Evolutionary conservation across 2,113 vertebrate genomes (phyloP), one percentile per base, ranked within the genome.

Genomic region (Mixornis gularis): DNA sequence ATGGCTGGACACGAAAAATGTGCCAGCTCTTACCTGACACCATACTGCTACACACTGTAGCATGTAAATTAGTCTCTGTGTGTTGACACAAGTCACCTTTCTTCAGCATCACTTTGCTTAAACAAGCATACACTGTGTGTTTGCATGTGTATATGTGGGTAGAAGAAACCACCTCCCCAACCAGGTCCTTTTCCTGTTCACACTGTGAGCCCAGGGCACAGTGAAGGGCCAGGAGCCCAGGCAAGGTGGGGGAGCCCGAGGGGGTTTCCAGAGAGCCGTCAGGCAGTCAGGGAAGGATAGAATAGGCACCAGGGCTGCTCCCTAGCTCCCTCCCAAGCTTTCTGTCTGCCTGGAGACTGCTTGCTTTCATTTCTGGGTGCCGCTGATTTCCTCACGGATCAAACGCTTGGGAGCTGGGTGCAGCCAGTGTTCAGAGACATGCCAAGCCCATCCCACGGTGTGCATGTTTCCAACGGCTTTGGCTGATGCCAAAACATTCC

Each of bases 381-480:
- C 30, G 65, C 46, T 1, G 4, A 21, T 41, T 55, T 65, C 78
- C 51, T 44, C 51, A 4, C 1, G 26, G 53, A 43, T 41, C 18
- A 69, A 38, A 72, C 40, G 55, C 36, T 6, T 5, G 29, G 73
- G 44, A 72, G 49, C 19, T 68, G 80, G 84, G 32, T 34, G 66
- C 79, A 62, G 71, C 26, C 52, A 21, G 46, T 0, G 3, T 73
- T 38, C 51, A 40, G 49, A 80, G 58, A 65, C 48, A 8, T 0
- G 46, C 43, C 2, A 0, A 74, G n/a, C 53, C 81, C 3, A 0
- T 36, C 78, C 84, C 3, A 5, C 1, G 3, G 34, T 0, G 22
- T 4, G 59, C 2, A 0, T 1, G 8, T 60, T 94, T 76, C 36
- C 63, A 46, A 64, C 1, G 8, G 65, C 78, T 84, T 70, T 92